These are phyloP conservation scores for Deilephila elpenor DNA, from an alignment of 2,888 invertebrate species.

Conservation along the genomic window DNA sequence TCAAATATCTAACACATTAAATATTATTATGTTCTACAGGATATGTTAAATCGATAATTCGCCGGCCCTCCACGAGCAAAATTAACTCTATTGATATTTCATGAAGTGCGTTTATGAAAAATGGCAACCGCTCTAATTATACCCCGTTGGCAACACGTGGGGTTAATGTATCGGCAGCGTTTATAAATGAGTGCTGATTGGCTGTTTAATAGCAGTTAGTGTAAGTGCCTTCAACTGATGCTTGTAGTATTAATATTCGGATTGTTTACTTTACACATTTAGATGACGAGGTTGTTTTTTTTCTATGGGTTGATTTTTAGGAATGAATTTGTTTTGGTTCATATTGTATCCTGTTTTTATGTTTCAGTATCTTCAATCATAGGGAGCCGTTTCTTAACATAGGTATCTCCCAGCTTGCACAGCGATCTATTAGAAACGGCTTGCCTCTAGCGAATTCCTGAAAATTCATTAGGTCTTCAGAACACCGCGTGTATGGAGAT, in stretches of 20 bases:
- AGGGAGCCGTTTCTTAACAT: too few species aligned
- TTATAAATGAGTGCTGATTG: slow-evolving; percentile 52
- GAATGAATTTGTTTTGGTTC: too few species aligned
- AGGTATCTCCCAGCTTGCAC: too few species aligned
- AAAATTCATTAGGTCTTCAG: too few species aligned
- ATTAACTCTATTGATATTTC: slow-evolving; percentile 20
- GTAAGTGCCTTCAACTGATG: background rate
- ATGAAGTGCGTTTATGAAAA: slow-evolving; percentile 39
- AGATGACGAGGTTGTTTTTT: too few species aligned
- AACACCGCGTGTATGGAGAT: too few species aligned
- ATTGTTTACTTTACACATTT: background rate
- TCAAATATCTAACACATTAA: too few species aligned
- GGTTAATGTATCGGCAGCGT: slow-evolving; percentile 51
- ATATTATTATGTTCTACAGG: background rate
- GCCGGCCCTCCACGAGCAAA: background rate
- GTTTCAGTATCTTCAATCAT: too few species aligned
- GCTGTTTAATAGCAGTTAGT: slow-evolving; percentile 31
- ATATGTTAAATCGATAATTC: background rate
- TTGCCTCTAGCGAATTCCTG: too few species aligned
- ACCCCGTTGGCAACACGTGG: slow-evolving; percentile 48
- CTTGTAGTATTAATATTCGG: background rate
- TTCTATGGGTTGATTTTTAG: too few species aligned
- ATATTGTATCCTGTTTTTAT: too few species aligned
- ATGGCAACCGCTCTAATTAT: slow-evolving; percentile 47
- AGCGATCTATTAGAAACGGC: too few species aligned